Evolutionary conservation across 2,888 invertebrate genomes (phyloP).

Genomic region (Amphimallon solstitiale): DNA sequence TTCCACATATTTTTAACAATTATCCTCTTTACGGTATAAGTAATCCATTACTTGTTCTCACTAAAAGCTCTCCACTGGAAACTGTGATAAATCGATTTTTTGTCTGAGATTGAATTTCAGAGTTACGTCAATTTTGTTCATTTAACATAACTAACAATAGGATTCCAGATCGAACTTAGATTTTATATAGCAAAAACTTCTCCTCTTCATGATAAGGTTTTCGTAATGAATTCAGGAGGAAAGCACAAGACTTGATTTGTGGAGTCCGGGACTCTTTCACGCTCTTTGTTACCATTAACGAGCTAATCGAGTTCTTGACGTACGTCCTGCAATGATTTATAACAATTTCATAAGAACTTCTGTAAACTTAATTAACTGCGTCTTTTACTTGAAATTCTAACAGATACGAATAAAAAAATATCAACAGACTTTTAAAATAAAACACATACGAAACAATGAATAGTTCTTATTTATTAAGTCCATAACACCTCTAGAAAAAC

Average conservation of each 20-base stretch:
- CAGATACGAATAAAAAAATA: too few species aligned
- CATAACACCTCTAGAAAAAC: too few species aligned
- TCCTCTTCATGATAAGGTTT: neutral
- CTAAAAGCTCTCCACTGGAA: too few species aligned
- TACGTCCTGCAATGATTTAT: constrained; percentile 8
- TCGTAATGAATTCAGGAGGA: neutral
- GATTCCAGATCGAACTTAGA: neutral
- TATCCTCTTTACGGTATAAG: too few species aligned
- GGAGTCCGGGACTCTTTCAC: neutral
- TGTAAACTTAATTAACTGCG: neutral
- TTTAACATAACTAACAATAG: constrained; percentile 15
- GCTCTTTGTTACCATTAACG: constrained; percentile 6
- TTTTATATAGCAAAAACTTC: constrained; percentile 7
- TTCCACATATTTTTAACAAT: too few species aligned
- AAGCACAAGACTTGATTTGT: neutral
- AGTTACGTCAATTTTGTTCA: constrained; percentile 1
- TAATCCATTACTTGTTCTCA: too few species aligned
- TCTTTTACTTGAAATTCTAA: too few species aligned
- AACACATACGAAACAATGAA: too few species aligned
- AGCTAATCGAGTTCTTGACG: constrained; percentile 4
- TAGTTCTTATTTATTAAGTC: too few species aligned
- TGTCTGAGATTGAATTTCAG: too few species aligned
- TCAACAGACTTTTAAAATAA: too few species aligned
- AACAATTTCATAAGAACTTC: neutral
- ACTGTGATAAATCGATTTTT: too few species aligned